Conservation (phyloP, 2,113 vertebrate genomes). For the Cichladusa arquata region DNA sequence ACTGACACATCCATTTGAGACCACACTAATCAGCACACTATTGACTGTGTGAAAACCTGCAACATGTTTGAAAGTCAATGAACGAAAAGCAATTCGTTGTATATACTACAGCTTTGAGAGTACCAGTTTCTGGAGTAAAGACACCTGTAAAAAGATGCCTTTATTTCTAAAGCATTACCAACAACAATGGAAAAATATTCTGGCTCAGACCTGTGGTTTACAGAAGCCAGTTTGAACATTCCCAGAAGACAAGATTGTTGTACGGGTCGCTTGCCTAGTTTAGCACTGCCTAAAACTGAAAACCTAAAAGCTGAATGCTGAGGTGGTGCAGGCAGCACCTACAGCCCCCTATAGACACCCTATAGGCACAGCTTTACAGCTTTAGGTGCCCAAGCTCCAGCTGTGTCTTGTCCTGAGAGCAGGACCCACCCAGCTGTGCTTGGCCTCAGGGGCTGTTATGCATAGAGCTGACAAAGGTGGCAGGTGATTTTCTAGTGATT, state of each 20-base stretch:
- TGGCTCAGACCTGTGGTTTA: neutral
- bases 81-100: neutral
- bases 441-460: neutral
- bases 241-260: neutral
- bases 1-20: neutral
- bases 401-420: neutral
- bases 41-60: neutral
- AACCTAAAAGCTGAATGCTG: no score
- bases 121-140: neutral
- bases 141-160: neutral
- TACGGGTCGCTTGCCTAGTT: rapidly evolving
- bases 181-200: neutral
- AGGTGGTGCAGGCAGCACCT: neutral
- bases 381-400: neutral
- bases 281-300: neutral
- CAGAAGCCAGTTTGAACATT: neutral
- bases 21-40: neutral
- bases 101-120: neutral
- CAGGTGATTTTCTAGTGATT: neutral
- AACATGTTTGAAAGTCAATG: neutral
- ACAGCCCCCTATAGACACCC: neutral
- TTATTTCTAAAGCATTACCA: no score
- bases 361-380: rapidly evolving
- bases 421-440: rapidly evolving
- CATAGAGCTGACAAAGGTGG: neutral